Base-by-base conservation (phyloP, 92 coral and sea anemone species). In the Heliopora coerulea region DNA sequence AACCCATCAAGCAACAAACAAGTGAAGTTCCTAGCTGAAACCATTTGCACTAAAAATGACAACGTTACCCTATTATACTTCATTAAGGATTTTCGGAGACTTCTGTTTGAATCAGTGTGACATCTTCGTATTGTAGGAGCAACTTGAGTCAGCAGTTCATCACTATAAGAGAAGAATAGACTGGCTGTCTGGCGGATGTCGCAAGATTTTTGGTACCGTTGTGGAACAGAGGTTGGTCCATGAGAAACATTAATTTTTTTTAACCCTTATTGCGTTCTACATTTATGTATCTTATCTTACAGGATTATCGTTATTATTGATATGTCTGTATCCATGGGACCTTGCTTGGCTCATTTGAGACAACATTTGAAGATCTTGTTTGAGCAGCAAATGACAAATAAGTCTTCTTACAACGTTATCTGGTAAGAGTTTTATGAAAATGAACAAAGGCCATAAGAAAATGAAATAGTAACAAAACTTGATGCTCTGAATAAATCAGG, bases 371-470 rank as follows among this genome's bases (percentile, higher is more conserved):
- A 90, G 41, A 83, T 83, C 27, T 76, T 93, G 44, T 78, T 93
- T 19, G 98, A 93, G 65, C 98, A 93, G 49, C 98, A 93, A 75
- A 93, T 93, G 98, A 93, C 98, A 41, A 93, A 93, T 83, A 93
- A 93, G 86, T 87, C 96, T 2, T 82, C 90, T 18, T 93, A 93
- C 79, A 93, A 93, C 74, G 56, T 93, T 44, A 90, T 93, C 69
- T 93, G 98, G 98, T 93, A 73, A 72, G 83, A 42, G 13, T 10
- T n/a, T n/a, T n/a, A n/a, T n/a, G n/a, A n/a, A n/a, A n/a, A n/a
- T n/a, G n/a, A n/a, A n/a, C n/a, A n/a, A n/a, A n/a, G n/a, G n/a
- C n/a, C n/a, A n/a, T n/a, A n/a, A n/a, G n/a, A n/a, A n/a, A n/a
- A n/a, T n/a, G n/a, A n/a, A n/a, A n/a, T n/a, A n/a, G n/a, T n/a